Conservation (phyloP, 2,888 invertebrate genomes). For the Syrista parreyssii region DNA sequence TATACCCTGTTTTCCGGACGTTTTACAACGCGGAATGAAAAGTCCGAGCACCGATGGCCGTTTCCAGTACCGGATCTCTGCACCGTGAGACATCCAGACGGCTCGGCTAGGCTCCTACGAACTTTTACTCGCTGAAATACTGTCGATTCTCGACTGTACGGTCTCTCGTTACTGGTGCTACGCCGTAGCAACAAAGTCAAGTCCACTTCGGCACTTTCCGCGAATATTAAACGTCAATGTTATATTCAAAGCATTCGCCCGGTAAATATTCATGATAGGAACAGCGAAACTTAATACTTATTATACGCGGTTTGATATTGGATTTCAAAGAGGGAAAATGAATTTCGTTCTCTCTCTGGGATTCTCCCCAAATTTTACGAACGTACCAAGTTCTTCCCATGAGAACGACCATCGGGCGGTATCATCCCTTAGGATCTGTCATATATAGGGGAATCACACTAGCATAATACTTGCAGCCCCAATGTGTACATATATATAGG, state of each 20-base stretch:
- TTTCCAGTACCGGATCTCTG: background rate
- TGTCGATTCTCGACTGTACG: background rate
- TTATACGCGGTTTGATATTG: background rate
- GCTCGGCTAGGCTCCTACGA: background rate
- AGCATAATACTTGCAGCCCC: background rate
- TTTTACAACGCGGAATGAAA: background rate
- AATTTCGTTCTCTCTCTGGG: background rate
- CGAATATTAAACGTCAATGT: conserved; percentile 4
- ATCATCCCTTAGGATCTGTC: background rate
- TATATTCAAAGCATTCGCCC: background rate
- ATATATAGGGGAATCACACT: background rate
- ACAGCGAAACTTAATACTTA: background rate
- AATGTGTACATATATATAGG: background rate
- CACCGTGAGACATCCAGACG: background rate
- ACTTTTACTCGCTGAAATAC: background rate
- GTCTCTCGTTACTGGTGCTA: background rate
- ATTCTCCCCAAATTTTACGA: background rate
- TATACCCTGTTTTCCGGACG: background rate
- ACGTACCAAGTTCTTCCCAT: background rate
- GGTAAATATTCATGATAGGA: conserved; percentile 1
- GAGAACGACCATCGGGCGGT: background rate
- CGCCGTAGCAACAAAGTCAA: background rate
- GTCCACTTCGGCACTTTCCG: background rate
- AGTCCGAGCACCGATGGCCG: background rate
- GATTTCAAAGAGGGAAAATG: conserved; percentile 3